Conservation (phyloP, 1,140 invertebrate species). For the Drosophila pectinifera region DNA sequence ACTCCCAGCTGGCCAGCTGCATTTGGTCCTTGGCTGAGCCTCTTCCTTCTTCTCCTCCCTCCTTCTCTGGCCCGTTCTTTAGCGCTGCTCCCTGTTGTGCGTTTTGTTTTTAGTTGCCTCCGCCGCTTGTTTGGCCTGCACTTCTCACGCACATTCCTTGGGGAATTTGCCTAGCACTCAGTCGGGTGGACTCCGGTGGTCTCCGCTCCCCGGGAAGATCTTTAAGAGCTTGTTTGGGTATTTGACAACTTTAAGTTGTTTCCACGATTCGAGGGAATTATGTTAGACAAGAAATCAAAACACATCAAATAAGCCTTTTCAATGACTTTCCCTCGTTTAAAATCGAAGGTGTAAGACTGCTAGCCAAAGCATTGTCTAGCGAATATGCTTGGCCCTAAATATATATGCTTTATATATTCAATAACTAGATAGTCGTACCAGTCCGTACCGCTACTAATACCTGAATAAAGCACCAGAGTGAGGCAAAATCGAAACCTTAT, state of each 20-base stretch:
- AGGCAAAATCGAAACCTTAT: neutral
- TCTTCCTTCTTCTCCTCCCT: neutral
- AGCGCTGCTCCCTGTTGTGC: constrained; percentile 60
- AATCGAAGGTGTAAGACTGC: too few species aligned
- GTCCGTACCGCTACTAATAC: neutral
- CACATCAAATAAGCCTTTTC: neutral
- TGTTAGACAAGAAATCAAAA: neutral
- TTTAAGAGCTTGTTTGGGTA: constrained; percentile 41
- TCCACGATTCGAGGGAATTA: neutral
- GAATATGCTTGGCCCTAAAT: too few species aligned
- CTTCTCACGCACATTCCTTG: constrained; percentile 70
- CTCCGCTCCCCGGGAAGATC: constrained; percentile 26
- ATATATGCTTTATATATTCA: neutral
- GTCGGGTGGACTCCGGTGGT: constrained; percentile 1
- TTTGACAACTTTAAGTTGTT: constrained; percentile 32
- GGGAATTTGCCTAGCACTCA: constrained; percentile 71
- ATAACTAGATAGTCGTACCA: neutral
- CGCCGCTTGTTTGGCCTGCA: constrained; percentile 69
- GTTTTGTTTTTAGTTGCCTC: constrained; percentile 64
- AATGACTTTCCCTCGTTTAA: too few species aligned
- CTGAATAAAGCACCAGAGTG: neutral
- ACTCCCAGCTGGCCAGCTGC: constrained; percentile 45
- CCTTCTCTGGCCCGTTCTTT: constrained; percentile 15
- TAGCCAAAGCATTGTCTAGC: too few species aligned
- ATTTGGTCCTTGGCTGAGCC: constrained; percentile 29